Evolutionary conservation across 2,113 vertebrate species (phyloP).

Genomic region (Oreotragus oreotragus): DNA sequence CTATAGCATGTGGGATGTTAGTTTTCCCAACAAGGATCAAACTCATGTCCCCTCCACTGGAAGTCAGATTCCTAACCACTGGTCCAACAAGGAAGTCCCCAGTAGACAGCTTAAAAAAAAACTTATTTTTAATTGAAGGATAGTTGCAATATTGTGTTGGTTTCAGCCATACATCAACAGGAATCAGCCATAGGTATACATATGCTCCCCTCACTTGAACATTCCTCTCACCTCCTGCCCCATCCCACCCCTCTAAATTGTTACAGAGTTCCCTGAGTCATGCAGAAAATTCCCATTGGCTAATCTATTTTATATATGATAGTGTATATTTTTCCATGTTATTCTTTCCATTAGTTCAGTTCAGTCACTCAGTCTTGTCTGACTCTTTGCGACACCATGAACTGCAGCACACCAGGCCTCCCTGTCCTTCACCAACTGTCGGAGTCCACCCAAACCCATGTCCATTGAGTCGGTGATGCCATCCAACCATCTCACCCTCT

Average conservation of each 20-base stretch:
- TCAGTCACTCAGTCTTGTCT: background rate
- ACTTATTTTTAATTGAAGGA: background rate
- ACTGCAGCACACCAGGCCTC: rapidly evolving
- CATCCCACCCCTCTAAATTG: background rate
- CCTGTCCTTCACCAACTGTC: background rate
- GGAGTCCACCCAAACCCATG: background rate
- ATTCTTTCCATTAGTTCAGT: background rate
- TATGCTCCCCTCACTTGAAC: background rate
- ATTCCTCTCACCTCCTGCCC: background rate
- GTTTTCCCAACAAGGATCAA: background rate
- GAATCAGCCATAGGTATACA: background rate
- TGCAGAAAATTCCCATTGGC: background rate
- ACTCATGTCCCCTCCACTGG: background rate
- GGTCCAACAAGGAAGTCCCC: background rate
- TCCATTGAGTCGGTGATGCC: background rate
- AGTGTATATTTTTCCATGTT: background rate
- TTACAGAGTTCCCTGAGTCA: background rate
- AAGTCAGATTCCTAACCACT: background rate
- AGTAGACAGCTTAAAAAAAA: background rate
- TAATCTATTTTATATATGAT: background rate
- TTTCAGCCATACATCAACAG: background rate
- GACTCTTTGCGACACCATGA: background rate
- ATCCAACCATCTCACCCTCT: background rate
- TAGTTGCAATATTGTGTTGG: background rate
- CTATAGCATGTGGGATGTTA: background rate